phyloP scores from a whole-genome alignment of 2,797 vertebrate genomes.

The Coluber constrictor region DNA sequence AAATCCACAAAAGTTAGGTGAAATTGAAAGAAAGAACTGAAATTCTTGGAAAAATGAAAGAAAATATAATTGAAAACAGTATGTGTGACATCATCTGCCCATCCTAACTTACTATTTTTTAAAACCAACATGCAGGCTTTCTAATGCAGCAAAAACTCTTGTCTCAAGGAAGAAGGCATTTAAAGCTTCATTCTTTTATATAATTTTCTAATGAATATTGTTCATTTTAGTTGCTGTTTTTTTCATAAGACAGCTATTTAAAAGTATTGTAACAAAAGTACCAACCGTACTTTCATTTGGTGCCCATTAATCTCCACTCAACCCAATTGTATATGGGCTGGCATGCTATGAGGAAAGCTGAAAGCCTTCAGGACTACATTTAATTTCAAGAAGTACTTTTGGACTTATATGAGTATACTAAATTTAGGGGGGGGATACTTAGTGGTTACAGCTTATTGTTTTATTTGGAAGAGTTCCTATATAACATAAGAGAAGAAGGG shows the following conservation, averaged over 20 bases:
- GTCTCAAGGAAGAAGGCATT: neutral
- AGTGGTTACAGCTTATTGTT: neutral
- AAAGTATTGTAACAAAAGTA: neutral
- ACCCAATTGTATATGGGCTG: neutral
- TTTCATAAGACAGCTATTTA: neutral
- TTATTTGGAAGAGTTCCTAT: neutral
- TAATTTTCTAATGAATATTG: neutral
- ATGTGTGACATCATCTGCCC: neutral
- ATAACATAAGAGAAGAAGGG: neutral
- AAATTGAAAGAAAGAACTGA: neutral
- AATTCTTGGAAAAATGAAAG: neutral
- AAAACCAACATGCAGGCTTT: neutral
- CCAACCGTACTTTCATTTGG: neutral
- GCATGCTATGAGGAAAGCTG: neutral
- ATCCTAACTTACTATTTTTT: neutral
- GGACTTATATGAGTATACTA: neutral
- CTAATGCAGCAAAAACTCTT: neutral
- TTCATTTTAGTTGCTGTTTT: neutral
- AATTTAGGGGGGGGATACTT: neutral
- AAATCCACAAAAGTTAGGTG: neutral
- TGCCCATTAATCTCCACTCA: neutral
- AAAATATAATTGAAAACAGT: neutral
- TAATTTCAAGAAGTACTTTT: neutral
- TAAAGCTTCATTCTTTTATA: neutral
- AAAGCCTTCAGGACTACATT: neutral